These are phyloP conservation scores for Chloroceryle amazona DNA, from an alignment of 2,797 vertebrate species.

Conservation along the genomic window DNA sequence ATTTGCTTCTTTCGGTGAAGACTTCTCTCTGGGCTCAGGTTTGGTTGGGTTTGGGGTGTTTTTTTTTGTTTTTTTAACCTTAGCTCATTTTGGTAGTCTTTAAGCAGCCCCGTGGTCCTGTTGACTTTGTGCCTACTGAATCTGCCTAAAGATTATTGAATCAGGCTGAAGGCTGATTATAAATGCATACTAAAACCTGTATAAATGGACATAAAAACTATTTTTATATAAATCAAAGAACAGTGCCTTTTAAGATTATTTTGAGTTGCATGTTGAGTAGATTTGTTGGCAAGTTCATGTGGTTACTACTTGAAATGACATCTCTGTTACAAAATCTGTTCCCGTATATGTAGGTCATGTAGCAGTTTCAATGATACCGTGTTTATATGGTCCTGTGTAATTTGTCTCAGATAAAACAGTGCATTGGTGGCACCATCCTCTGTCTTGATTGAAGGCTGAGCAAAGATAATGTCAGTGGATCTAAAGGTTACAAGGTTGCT, in stretches of 20 bases:
- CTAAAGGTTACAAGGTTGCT: background rate
- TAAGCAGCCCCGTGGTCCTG: background rate
- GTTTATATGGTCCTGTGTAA: background rate
- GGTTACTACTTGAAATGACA: background rate
- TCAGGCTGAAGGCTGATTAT: background rate
- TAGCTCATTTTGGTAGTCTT: background rate
- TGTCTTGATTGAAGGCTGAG: background rate
- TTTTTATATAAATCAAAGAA: background rate
- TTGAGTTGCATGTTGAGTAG: background rate
- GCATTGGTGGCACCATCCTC: background rate
- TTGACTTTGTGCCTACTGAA: background rate
- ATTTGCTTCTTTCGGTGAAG: constrained; percentile 3
- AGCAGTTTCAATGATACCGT: background rate
- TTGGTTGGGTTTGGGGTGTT: background rate
- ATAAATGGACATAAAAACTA: background rate
- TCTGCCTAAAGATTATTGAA: background rate
- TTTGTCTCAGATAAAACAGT: background rate
- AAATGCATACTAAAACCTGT: background rate
- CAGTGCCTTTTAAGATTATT: background rate
- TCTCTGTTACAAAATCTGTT: background rate
- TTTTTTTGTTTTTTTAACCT: background rate
- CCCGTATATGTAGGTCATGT: fast-evolving
- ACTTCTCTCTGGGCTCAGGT: background rate
- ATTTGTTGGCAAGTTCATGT: background rate
- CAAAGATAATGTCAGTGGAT: background rate